Percentiles rank a stretch among this genome's conserved stretches.
phyloP scores from a whole-genome alignment of 2,888 invertebrate genomes.

The Scrobipalpa atriplicella region DNA sequence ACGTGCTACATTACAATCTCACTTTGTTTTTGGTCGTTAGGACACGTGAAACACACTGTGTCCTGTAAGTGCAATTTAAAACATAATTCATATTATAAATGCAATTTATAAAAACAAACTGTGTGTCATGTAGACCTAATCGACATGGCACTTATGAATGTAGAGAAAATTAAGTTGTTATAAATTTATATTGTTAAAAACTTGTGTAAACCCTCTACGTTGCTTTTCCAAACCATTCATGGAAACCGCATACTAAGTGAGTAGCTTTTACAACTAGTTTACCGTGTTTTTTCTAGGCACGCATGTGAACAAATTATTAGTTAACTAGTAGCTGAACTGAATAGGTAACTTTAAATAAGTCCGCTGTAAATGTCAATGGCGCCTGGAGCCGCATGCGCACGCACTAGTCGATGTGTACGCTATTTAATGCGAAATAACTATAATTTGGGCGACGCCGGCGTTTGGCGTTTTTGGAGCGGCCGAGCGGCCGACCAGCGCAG shows the following conservation, averaged over 20 bases:
- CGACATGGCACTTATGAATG: neutral
- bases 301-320: constrained; percentile 29
- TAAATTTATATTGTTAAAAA: neutral
- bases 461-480: constrained; percentile 68
- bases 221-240: constrained; percentile 3
- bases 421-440: constrained; percentile 79
- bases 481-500: constrained; percentile 53
- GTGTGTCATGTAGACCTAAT: neutral
- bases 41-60: constrained; percentile 15
- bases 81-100: constrained; percentile 10
- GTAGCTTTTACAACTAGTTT: constrained; percentile 19
- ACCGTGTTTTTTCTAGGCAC: constrained; percentile 27
- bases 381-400: constrained; percentile 64
- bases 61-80: constrained; percentile 6
- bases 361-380: constrained; percentile 65
- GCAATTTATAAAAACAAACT: constrained; percentile 15
- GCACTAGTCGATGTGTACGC: constrained; percentile 68
- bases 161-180: neutral
- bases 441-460: constrained; percentile 70
- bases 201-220: neutral
- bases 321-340: constrained; percentile 15
- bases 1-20: constrained; percentile 12
- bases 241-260: neutral
- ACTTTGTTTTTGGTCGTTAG: constrained; percentile 22
- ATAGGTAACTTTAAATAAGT: constrained; percentile 42